Evolutionary conservation across 2,113 vertebrate species (phyloP).

Genomic region (Oophaga pumilio): DNA sequence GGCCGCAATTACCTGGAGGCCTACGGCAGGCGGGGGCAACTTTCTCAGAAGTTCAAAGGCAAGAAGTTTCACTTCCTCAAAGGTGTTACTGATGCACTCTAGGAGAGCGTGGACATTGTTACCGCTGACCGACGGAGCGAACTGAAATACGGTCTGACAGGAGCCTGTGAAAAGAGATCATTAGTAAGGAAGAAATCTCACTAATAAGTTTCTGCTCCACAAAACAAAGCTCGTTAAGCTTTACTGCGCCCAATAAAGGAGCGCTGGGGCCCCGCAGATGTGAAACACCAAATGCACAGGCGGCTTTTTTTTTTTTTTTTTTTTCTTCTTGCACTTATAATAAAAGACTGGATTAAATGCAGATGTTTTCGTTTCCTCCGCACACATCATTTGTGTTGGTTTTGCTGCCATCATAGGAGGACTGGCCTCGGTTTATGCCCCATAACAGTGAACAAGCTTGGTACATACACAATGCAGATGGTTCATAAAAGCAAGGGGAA

Average conservation of each 20-base stretch:
- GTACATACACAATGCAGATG: background rate
- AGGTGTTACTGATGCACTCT: conserved; percentile 87
- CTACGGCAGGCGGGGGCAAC: conserved; percentile 73
- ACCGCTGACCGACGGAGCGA: conserved; percentile 77
- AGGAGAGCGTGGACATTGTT: conserved; percentile 79
- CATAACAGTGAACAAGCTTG: background rate
- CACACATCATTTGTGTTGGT: background rate
- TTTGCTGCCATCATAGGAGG: background rate
- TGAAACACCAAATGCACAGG: conserved; percentile 42
- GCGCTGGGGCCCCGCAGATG: conserved; percentile 23
- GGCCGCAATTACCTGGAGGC: conserved; percentile 77
- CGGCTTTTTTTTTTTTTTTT: background rate
- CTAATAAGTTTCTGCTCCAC: conserved; percentile 50
- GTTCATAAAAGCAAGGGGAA: background rate
- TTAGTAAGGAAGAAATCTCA: conserved; percentile 45
- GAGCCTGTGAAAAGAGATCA: conserved; percentile 62
- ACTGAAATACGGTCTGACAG: conserved; percentile 71
- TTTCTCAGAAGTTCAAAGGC: conserved; percentile 82
- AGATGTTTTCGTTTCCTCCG: conserved; percentile 23
- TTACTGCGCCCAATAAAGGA: conserved; percentile 47
- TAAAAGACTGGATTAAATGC: conserved; percentile 27
- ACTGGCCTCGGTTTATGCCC: background rate
- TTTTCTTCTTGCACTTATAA: background rate
- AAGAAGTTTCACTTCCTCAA: conserved; percentile 90
- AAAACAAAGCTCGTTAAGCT: conserved; percentile 52